These are phyloP conservation scores for Drosophila meridionalis DNA, from an alignment of 2,888 invertebrate genomes.

Conservation along the genomic window DNA sequence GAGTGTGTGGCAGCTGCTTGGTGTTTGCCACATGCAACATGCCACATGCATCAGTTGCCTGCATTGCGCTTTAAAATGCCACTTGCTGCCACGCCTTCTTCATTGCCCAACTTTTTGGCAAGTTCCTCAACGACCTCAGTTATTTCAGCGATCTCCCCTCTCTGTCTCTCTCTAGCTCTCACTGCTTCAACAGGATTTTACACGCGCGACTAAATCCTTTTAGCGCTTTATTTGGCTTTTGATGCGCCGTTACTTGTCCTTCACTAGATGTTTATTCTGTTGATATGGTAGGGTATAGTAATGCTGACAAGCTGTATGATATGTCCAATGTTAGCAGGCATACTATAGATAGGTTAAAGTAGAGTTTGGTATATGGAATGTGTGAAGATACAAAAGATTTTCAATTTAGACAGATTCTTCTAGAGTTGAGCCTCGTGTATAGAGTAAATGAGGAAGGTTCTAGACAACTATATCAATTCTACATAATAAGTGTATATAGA, in stretches of 20 bases:
- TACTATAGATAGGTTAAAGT: neutral
- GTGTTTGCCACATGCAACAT: constrained; percentile 15
- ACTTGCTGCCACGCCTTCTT: neutral
- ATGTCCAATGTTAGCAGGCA: neutral
- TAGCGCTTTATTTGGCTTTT: constrained; percentile 71
- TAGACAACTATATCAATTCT: too few species aligned
- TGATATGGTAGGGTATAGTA: neutral
- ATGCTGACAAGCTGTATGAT: neutral
- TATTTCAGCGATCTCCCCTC: neutral
- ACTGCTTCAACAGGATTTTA: constrained; percentile 19
- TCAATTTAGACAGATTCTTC: neutral
- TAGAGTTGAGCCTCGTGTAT: too few species aligned
- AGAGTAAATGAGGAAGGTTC: too few species aligned
- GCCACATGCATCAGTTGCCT: constrained; percentile 19
- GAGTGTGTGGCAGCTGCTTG: constrained; percentile 1
- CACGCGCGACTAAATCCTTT: constrained; percentile 72
- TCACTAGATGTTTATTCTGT: constrained; percentile 33
- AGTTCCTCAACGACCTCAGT: neutral
- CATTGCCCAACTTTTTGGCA: neutral
- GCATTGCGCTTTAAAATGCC: constrained; percentile 10
- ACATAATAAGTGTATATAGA: too few species aligned
- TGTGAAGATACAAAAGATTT: neutral
- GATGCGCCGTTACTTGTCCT: constrained; percentile 38
- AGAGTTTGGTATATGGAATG: neutral
- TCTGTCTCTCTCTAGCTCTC: neutral